Conservation (phyloP, 2,113 vertebrate genomes). For the Accipiter virgatus region DNA sequence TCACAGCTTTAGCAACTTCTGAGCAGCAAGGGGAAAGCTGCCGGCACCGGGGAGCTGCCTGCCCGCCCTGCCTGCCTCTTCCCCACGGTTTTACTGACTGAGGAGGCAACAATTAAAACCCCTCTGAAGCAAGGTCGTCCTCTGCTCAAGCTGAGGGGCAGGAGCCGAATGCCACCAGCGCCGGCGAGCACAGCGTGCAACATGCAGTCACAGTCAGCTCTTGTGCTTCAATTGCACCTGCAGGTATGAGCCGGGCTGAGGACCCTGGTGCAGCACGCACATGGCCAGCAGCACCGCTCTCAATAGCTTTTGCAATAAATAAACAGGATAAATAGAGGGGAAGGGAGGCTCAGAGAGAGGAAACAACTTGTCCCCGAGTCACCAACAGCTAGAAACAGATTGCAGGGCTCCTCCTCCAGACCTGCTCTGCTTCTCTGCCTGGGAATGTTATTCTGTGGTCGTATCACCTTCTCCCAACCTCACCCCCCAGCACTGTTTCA, state of each 20-base stretch:
- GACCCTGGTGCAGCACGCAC: fast-evolving
- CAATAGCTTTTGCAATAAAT: not conserved
- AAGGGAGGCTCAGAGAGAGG: not conserved
- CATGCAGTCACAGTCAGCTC: fast-evolving
- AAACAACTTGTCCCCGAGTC: not conserved
- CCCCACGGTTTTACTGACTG: not conserved
- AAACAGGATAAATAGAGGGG: not conserved
- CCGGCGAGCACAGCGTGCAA: fast-evolving
- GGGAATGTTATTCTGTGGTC: not conserved
- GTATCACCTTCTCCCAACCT: not conserved
- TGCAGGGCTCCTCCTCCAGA: conserved; percentile 6
- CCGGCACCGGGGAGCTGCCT: not conserved
- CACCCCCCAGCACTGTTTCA: not conserved
- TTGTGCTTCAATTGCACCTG: fast-evolving
- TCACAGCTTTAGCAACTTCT: not conserved
- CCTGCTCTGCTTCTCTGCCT: not conserved
- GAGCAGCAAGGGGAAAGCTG: fast-evolving
- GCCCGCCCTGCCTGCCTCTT: not conserved
- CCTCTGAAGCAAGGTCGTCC: fast-evolving
- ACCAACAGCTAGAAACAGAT: not conserved
- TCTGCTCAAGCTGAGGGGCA: not conserved
- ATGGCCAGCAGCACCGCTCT: not conserved
- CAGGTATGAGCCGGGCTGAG: not conserved
- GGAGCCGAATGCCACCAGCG: fast-evolving
- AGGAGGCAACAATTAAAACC: not conserved